Conservation (phyloP, 2,797 vertebrate species). For the Acanthopagrus latus region DNA sequence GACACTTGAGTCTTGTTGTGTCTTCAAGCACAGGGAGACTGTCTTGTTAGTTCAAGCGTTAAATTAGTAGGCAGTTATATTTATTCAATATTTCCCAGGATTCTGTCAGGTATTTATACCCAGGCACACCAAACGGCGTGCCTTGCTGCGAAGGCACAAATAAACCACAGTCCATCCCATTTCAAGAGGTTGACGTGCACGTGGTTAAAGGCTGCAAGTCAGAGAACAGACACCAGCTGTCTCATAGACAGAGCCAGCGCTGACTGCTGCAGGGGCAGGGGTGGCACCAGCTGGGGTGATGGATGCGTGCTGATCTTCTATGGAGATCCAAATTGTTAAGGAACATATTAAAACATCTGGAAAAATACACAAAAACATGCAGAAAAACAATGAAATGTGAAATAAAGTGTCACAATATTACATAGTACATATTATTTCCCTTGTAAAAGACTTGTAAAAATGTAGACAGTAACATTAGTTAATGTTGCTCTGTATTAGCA, state of each 20-base stretch:
- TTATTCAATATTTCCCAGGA: conserved; percentile 1
- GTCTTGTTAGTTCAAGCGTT: conserved; percentile 25
- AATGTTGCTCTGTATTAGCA: too few relatives aligned
- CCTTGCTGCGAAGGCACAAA: conserved; percentile 58
- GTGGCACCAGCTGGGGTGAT: not conserved
- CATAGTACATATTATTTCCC: too few relatives aligned
- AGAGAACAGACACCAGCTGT: conserved; percentile 51
- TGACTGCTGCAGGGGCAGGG: not conserved
- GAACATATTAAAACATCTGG: too few relatives aligned
- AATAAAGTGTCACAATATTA: too few relatives aligned
- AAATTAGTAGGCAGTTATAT: conserved; percentile 19
- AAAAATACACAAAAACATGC: too few relatives aligned
- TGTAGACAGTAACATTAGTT: too few relatives aligned
- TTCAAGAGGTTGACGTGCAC: conserved; percentile 58
- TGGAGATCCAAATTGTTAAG: not conserved
- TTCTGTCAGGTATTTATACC: conserved; percentile 40
- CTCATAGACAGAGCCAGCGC: not conserved
- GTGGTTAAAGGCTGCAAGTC: conserved; percentile 43
- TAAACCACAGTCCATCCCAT: conserved; percentile 36
- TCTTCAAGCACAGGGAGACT: not conserved
- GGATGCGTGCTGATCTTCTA: not conserved
- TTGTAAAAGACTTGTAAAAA: too few relatives aligned
- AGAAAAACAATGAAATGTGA: too few relatives aligned
- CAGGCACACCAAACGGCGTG: conserved; percentile 32
- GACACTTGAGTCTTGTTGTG: not conserved